Conservation (phyloP, 2,888 invertebrate genomes). For the Ephialtes manifestator region DNA sequence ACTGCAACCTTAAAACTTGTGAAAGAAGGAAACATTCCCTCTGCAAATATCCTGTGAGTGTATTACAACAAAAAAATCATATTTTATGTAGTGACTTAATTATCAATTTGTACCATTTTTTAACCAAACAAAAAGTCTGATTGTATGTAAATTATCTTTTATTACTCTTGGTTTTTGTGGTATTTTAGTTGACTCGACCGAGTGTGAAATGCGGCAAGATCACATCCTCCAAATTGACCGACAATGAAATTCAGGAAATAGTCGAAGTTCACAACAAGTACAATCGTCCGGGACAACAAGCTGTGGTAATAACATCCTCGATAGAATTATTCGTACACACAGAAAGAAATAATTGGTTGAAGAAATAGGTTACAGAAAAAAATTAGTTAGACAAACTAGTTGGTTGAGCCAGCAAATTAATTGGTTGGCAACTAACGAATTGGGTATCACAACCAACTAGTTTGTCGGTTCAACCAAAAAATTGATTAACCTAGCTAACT, state of each 20-base stretch:
- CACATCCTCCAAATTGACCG: not conserved
- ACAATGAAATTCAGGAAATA: slow-evolving; percentile 54
- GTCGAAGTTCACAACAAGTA: slow-evolving; percentile 67
- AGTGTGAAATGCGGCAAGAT: slow-evolving; percentile 29
- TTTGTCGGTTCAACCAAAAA: too few relatives aligned
- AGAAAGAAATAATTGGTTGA: not conserved
- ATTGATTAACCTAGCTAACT: too few relatives aligned
- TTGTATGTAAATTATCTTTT: not conserved
- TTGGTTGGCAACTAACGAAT: too few relatives aligned
- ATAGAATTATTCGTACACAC: not conserved
- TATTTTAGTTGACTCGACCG: not conserved
- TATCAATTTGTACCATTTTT: too few relatives aligned
- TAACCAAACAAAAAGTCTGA: too few relatives aligned
- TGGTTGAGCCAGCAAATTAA: too few relatives aligned
- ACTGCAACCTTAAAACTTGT: not conserved
- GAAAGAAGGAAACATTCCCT: not conserved
- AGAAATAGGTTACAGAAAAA: too few relatives aligned
- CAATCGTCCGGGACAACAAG: slow-evolving; percentile 44
- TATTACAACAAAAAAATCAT: not conserved
- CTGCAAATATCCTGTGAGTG: not conserved
- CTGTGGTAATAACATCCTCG: slow-evolving; percentile 45
- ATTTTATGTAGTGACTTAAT: too few relatives aligned
- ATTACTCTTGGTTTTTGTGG: not conserved
- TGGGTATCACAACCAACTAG: too few relatives aligned
- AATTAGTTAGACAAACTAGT: too few relatives aligned